Base-by-base conservation (phyloP, 2,888 invertebrate genomes). In the Leptogaster cylindrica region DNA sequence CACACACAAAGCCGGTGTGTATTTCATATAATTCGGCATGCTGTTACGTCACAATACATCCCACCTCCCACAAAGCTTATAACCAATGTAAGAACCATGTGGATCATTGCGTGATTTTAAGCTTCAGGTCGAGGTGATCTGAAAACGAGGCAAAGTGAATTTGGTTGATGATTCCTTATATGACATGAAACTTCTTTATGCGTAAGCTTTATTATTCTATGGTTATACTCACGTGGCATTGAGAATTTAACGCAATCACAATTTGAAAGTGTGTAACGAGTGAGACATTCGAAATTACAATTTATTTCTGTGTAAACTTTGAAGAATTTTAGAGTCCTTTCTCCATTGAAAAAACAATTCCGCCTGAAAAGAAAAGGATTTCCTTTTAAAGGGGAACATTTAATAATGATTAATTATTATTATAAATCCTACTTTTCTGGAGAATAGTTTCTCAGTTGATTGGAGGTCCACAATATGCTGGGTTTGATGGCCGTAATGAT, bases 221-320 rank as follows among this genome's bases (percentile, higher is more conserved):
- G n/a, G n/a, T n/a, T n/a, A n/a, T n/a, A n/a, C 3, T 36, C 14
- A 81, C 80, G 75, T 50, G 89, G 89, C 88, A 90, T 88, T 66
- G 89, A 87, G 73, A 88, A 89, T 73, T 87, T 87, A 2, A 89
- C 89, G 74, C 90, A 90, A 2, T 84, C 86, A 75, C 90, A 90
- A 71, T 80, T 79, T 2, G 77, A 75, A 55, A 84, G 77, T 0
- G 89, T 89, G 71, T 84, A 88, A 78, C 90, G 89, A 1, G 89
- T 83, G 65, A 89, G 78, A 73, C 90, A 90, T 78, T 90, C 90
- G 74, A 89, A 83, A 74, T 89, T 87, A 74, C 90, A 90, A 76
- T 89, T 90, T 66, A 86, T 84, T 77, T 90, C 89, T 0, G 89
- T 89, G 78, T 90, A 90, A 55, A 86, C 84, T 77, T 86, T 85